Base-by-base conservation (phyloP, 2,113 vertebrate species). In the Numenius arquata region DNA sequence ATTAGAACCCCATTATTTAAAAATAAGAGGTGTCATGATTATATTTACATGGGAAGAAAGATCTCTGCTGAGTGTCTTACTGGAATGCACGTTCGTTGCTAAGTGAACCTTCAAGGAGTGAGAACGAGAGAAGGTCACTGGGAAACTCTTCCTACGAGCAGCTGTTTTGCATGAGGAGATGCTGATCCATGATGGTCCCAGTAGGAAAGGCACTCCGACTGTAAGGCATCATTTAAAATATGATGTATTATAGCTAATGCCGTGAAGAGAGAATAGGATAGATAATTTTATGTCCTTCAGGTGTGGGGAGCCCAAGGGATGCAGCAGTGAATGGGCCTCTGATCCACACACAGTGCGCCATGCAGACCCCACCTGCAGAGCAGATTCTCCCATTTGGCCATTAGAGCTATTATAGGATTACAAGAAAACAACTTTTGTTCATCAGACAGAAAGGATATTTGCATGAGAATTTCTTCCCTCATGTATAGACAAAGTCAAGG, bases 341-440 rank as follows among this genome's bases (percentile, higher is more conserved):
- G 50, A 32, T n/a, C 18, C 40, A 34, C 29, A 19, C 22, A 5
- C 27, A 85, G 22, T 22, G 23, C 0, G 1, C 16, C 40, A 15
- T 11, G 38, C 43, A 63, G 53, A 43, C 5, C 7, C 21, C 4
- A 5, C 12, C 34, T 43, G 27, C 6, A 22, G 50, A 50, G 34
- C 3, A 47, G 43, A 16, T 59, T 53, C 55, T 88, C 50, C 32
- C 16, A 32, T 55, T 50, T 81, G 62, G 55, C 41, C 4, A 16
- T 25, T 80, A 18, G 15, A 62, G 45, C 40, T 30, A 8, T 55
- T 50, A 7, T 5, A 74, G 34, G n/a, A 74, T 27, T 68, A 26
- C 25, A 50, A 34, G 55, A 68, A 85, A 41, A 80, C 43, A 22
- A 19, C 11, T 41, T 41, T 29, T 26, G 2, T n/a, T 59, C 2